phyloP scores from a whole-genome alignment of 2,113 vertebrate species.

The sheep (Ovis aries) region ARS-UI_Ramb_v3.0 NC_056057.1:63928001-63928500 shows the following conservation, averaged over 20 bases:
- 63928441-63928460: background rate
- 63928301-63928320: background rate
- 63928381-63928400: background rate
- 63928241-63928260: background rate
- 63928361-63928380: background rate
- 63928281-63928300: background rate
- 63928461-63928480: background rate
- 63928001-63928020: background rate
- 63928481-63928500: fast-evolving
- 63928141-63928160: background rate
- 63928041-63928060: background rate
- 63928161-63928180: background rate
- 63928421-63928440: too few species aligned
- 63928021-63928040: background rate
- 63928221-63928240: background rate
- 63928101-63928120: background rate
- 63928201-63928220: background rate
- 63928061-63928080: background rate
- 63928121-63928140: background rate
- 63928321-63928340: background rate
- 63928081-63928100: background rate
- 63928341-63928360: background rate
- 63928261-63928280: background rate
- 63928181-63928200: background rate
- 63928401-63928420: background rate